Evolutionary conservation across 1,140 invertebrate genomes (phyloP).

Genomic region (Homarus americanus): DNA sequence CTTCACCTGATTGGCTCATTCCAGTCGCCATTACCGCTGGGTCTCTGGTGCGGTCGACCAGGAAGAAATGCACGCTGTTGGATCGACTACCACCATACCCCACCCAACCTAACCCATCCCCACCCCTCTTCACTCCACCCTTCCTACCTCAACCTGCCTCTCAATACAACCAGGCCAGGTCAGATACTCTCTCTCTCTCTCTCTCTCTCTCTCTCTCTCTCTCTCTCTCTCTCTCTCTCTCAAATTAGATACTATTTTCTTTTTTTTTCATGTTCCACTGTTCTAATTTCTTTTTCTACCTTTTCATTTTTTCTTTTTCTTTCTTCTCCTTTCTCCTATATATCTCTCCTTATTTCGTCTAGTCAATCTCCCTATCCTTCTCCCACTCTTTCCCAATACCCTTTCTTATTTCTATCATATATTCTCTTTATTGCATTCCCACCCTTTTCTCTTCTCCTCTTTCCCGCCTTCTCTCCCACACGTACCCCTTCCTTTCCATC

Average conservation of each 20-base stretch:
- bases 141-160: neutral
- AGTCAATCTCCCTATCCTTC: conserved; percentile 13
- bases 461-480: too few species aligned
- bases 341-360: too few species aligned
- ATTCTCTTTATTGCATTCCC: neutral
- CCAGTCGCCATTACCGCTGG: conserved; percentile 63
- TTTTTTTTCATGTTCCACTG: too few species aligned
- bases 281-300: too few species aligned
- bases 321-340: too few species aligned
- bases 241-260: too few species aligned
- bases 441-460: too few species aligned
- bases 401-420: neutral
- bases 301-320: too few species aligned
- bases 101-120: too few species aligned
- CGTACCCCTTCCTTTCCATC: neutral
- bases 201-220: neutral
- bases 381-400: conserved; percentile 17
- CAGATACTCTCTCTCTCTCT: neutral
- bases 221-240: neutral
- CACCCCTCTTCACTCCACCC: neutral
- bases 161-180: neutral
- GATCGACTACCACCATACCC: neutral
- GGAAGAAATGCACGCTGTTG: conserved; percentile 27
- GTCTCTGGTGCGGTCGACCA: conserved; percentile 49
- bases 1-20: conserved; percentile 67